These are phyloP conservation scores for Drosophila auraria DNA, from an alignment of 1,140 invertebrate genomes.

Conservation along the genomic window DNA sequence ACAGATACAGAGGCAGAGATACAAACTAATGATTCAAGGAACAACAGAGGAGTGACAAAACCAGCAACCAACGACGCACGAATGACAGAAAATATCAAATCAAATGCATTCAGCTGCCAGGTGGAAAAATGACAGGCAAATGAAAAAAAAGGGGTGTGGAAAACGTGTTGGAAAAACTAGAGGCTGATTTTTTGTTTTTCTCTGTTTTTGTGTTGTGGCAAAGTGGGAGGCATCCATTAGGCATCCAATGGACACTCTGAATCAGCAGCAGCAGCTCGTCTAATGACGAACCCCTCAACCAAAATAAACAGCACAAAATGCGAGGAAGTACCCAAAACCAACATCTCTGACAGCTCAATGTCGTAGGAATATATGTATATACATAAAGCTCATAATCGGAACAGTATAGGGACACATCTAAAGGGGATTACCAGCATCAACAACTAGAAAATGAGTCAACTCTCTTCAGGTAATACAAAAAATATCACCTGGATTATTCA, in stretches of 20 bases:
- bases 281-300: constrained; percentile 56
- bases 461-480: constrained; percentile 9
- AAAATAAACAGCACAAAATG: constrained; percentile 56
- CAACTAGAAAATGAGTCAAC: constrained; percentile 16
- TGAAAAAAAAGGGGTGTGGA: constrained; percentile 2
- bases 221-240: constrained; percentile 57
- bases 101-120: constrained; percentile 71
- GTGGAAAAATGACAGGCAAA: constrained; percentile 48
- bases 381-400: constrained; percentile 30
- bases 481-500: not conserved
- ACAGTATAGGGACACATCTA: constrained; percentile 1
- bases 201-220: not conserved
- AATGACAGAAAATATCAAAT: constrained; percentile 66
- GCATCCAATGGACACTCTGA: constrained; percentile 13
- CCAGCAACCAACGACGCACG: constrained; percentile 35
- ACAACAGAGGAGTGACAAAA: constrained; percentile 38
- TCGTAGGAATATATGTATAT: constrained; percentile 15
- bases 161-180: constrained; percentile 19
- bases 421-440: constrained; percentile 14
- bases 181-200: not conserved
- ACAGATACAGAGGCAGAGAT: not conserved
- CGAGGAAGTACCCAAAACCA: constrained; percentile 15
- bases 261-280: constrained; percentile 25
- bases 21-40: constrained; percentile 43
- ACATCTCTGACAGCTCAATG: constrained; percentile 65